Evolutionary conservation across 2,113 vertebrate genomes (phyloP).

Genomic region (Pachypanchax playfairii): DNA sequence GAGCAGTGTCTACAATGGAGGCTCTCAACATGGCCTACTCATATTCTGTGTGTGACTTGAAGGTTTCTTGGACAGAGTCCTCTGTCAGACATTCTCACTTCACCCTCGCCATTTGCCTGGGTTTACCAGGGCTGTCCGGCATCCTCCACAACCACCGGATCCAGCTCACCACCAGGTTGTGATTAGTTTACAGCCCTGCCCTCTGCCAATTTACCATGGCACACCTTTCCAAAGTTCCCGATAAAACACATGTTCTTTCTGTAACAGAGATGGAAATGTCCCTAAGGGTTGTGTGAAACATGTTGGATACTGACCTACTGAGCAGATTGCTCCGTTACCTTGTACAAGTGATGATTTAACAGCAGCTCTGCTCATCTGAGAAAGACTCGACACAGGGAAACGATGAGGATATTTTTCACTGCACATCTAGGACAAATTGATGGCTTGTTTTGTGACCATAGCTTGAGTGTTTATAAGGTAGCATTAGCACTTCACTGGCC

Average conservation of each 20-base stretch:
- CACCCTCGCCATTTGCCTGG: too few species aligned
- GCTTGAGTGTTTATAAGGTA: constrained; percentile 63
- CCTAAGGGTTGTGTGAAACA: not conserved
- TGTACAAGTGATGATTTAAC: constrained; percentile 28
- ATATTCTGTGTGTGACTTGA: too few species aligned
- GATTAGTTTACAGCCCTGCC: too few species aligned
- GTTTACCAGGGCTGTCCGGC: too few species aligned
- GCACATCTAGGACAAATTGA: constrained; percentile 64
- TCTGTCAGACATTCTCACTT: too few species aligned
- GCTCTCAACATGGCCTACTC: too few species aligned
- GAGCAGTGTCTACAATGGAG: too few species aligned
- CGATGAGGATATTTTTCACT: constrained; percentile 53
- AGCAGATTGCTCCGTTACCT: constrained; percentile 6
- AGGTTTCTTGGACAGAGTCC: too few species aligned
- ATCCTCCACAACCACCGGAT: too few species aligned
- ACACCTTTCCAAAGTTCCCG: too few species aligned
- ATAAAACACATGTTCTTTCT: not conserved
- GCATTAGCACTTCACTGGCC: constrained; percentile 67
- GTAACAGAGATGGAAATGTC: not conserved
- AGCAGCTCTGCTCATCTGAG: constrained; percentile 33
- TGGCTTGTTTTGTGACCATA: constrained; percentile 42
- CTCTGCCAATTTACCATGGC: too few species aligned
- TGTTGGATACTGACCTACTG: constrained; percentile 1
- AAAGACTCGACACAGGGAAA: constrained; percentile 36
- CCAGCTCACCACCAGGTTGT: too few species aligned